Conservation (phyloP, 2,113 vertebrate species). For the Aythya baeri region DNA sequence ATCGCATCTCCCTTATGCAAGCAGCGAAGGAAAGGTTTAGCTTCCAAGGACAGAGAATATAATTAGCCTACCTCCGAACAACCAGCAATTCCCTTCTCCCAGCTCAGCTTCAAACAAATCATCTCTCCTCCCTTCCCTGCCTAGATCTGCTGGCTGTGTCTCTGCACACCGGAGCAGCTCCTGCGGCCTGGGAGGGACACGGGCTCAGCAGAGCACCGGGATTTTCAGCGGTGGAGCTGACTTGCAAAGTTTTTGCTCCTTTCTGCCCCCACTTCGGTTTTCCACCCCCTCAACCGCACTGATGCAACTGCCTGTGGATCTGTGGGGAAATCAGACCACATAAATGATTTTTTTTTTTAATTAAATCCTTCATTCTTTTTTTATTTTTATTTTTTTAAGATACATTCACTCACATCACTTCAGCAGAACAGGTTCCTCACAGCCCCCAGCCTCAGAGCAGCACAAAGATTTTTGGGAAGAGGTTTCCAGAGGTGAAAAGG, state of each 20-base stretch:
- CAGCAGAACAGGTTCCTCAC: neutral
- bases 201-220: neutral
- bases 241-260: conserved; percentile 47
- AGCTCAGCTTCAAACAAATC: conserved; percentile 31
- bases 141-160: neutral
- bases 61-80: conserved; percentile 48
- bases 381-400: neutral
- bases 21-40: conserved; percentile 15
- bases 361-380: neutral
- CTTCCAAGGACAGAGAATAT: conserved; percentile 57
- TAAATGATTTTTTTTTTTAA: neutral
- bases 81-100: neutral
- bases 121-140: neutral
- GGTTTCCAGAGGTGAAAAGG: neutral
- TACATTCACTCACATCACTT: neutral
- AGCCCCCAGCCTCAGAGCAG: neutral
- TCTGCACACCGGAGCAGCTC: neutral
- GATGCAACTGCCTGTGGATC: conserved; percentile 56
- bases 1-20: conserved; percentile 6
- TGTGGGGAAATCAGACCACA: conserved; percentile 55
- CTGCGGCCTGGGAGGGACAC: neutral
- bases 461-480: neutral
- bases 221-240: neutral
- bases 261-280: conserved; percentile 61
- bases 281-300: conserved; percentile 57